A percentile compares a stretch with the other conserved stretches of the same genome.
phyloP scores from a whole-genome alignment of 2,113 vertebrate species.

The Fukomys damarensis region DNA sequence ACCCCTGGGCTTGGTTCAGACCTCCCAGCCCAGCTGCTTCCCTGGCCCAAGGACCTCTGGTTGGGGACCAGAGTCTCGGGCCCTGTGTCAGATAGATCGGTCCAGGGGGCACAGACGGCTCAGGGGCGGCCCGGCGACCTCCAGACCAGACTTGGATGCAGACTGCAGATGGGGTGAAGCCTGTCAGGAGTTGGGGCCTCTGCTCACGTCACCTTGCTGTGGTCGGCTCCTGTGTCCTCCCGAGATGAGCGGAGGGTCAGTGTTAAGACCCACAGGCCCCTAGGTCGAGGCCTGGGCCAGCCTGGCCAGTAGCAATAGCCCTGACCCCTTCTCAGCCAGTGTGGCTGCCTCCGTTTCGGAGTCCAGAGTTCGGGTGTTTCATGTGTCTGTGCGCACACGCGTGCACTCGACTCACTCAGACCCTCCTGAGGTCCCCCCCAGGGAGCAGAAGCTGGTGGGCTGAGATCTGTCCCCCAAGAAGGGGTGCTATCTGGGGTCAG shows the following conservation, averaged over 20 bases:
- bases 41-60: neutral
- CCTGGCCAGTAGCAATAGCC: neutral
- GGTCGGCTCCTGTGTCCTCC: neutral
- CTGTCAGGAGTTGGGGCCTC: neutral
- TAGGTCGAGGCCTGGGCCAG: neutral
- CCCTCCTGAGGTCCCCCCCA: neutral
- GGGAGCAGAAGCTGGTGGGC: neutral
- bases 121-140: neutral
- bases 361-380: fast-evolving
- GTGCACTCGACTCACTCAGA: neutral
- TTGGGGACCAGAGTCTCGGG: neutral
- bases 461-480: neutral
- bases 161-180: neutral
- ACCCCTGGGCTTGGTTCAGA: neutral
- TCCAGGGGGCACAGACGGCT: neutral
- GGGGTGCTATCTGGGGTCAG: neutral
- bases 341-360: neutral
- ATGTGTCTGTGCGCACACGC: neutral
- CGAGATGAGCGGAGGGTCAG: neutral
- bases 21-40: neutral
- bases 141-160: neutral
- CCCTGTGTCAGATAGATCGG: neutral
- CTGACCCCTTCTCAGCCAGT: neutral
- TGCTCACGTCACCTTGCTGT: neutral
- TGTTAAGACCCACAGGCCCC: neutral